Evolutionary conservation across 2,888 invertebrate species (phyloP).

Genomic region (Polyommatus icarus): DNA sequence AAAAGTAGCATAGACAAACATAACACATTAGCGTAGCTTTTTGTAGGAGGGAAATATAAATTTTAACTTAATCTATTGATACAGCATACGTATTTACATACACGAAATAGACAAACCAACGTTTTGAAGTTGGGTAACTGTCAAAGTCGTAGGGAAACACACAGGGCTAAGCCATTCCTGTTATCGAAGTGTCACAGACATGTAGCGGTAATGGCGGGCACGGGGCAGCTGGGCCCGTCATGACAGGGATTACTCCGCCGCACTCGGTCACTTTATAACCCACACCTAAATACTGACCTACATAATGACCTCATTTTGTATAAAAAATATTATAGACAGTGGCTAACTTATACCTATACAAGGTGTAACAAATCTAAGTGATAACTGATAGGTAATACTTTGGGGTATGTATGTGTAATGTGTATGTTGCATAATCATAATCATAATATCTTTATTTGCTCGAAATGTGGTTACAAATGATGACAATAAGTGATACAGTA

Average conservation of each 20-base stretch:
- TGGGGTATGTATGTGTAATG: no score
- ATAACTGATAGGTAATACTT: no score
- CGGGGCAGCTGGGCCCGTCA: not conserved
- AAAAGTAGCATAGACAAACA: no score
- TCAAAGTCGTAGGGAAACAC: not conserved
- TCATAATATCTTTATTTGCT: no score
- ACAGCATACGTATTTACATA: not conserved
- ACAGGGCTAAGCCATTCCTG: slow-evolving; percentile 4
- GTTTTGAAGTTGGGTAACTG: not conserved
- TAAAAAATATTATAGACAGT: not conserved
- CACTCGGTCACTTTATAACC: not conserved
- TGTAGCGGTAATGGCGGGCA: slow-evolving; percentile 25
- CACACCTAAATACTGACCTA: not conserved
- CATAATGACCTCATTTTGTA: not conserved
- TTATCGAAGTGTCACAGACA: slow-evolving; percentile 30
- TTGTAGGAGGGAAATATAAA: not conserved
- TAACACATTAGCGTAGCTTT: no score
- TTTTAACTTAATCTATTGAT: not conserved
- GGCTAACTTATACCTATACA: no score
- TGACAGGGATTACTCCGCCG: slow-evolving; percentile 28
- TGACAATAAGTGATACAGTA: no score
- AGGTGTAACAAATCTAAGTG: no score
- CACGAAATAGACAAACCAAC: not conserved
- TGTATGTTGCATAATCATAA: no score
- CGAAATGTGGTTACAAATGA: no score